Evolutionary conservation across 2,797 vertebrate genomes (phyloP), one percentile per base, ranked within the genome.

Genomic region (Helarctos malayanus): DNA sequence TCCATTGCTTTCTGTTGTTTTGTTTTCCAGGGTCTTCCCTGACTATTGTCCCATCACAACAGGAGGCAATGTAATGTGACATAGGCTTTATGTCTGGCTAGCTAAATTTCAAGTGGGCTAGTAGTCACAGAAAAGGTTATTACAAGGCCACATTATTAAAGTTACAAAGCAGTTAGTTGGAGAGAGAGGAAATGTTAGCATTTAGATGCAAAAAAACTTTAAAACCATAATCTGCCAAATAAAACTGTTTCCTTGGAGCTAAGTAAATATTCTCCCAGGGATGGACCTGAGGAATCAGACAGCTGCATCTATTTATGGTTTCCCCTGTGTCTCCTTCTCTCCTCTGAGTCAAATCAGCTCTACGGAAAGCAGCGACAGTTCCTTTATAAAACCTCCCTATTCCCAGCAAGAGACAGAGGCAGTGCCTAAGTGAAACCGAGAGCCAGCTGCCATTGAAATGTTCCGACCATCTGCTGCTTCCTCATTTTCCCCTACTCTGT

Each of bases 231-330:
- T 97, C 65, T 95, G 73, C 91, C 75, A 91, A 95, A 89, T 86
- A 76, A 96, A 96, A 94, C 65, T 16, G 59, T 97, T 97, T 92
- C 90, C 91, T 95, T 94, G 82, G 91, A 95, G 82, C 84, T 57
- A 80, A 96, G 52, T 80, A 96, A 97, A 96, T 89, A 96, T 89
- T 93, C 97, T 95, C 93, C 59, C 12, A 21, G 92, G 82, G 95
- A 82, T 3, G 8, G 91, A 92, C 94, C 92, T 75, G 82, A 89
- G 41, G 88, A 91, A 86, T 57, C 27, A 73, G 57, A 83, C 86
- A 97, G 89, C 79, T 96, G 92, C 54, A 9, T 84, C 94, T 97
- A 82, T 96, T 96, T 96, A 94, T 88, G 86, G 73, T 16, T 94
- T 83, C 92, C 76, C 75, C 89, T 76, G 68, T 56, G 19, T 88